A percentile compares a stretch with the other conserved stretches of the same genome.
phyloP scores from a whole-genome alignment of 2,113 vertebrate genomes.

The Heliornis fulica region DNA sequence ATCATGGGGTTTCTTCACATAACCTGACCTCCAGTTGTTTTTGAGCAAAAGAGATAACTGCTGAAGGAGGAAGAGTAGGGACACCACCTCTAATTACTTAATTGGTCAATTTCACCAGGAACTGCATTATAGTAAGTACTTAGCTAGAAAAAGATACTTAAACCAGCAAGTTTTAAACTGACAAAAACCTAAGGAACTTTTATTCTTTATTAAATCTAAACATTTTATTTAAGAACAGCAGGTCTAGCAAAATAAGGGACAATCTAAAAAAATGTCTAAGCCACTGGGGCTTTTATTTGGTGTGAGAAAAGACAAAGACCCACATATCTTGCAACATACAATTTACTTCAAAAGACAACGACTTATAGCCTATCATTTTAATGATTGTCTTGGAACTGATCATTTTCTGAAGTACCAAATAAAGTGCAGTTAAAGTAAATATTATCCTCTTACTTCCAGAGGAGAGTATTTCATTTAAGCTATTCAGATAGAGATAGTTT shows the following conservation, averaged over 20 bases:
- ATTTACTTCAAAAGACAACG: slow-evolving; percentile 58
- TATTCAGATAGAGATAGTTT: neutral
- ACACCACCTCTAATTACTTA: neutral
- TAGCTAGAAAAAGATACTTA: neutral
- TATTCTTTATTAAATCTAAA: neutral
- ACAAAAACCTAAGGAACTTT: neutral
- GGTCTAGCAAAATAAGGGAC: neutral
- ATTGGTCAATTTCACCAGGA: neutral
- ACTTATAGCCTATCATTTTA: slow-evolving; percentile 63
- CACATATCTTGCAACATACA: neutral
- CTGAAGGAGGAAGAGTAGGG: neutral
- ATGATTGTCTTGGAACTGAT: slow-evolving; percentile 58
- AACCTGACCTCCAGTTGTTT: slow-evolving; percentile 47
- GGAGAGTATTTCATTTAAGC: neutral
- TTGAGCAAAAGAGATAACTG: neutral
- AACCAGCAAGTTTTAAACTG: neutral
- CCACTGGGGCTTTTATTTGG: neutral
- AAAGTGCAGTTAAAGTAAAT: slow-evolving; percentile 36
- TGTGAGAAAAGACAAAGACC: slow-evolving; percentile 56
- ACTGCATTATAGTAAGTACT: neutral
- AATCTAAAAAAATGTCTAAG: neutral
- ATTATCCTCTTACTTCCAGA: neutral
- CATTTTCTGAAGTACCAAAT: slow-evolving; percentile 58
- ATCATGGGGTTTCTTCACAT: neutral
- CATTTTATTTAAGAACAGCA: neutral